Percentiles rank a stretch among this genome's conserved stretches.
Evolutionary conservation across 2,797 vertebrate genomes (phyloP).

Genomic region (Meda fulgida): DNA sequence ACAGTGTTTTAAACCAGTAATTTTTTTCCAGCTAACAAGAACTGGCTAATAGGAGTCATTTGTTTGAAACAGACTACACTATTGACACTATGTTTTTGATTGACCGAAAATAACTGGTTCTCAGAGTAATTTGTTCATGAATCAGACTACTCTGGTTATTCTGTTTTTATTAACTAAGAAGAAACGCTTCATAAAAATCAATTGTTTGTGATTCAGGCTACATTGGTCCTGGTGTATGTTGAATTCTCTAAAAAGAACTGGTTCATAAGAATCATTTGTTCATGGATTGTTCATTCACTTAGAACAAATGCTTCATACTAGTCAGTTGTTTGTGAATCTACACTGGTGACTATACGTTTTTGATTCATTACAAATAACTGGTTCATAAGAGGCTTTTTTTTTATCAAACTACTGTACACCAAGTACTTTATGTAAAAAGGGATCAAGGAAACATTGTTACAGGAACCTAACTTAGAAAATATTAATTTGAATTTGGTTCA

Average conservation of each 20-base stretch:
- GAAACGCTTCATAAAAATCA: not conserved
- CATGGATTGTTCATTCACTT: too few relatives aligned
- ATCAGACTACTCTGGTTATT: not conserved
- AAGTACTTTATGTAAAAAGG: not conserved
- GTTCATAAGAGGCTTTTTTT: not conserved
- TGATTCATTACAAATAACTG: not conserved
- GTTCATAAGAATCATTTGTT: not conserved
- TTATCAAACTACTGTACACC: not conserved
- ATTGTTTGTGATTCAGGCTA: not conserved
- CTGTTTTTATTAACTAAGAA: not conserved
- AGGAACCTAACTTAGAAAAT: not conserved
- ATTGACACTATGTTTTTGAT: not conserved
- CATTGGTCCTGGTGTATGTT: not conserved
- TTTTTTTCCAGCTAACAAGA: not conserved
- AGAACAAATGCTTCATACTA: not conserved
- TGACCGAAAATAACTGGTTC: not conserved
- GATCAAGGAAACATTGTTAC: not conserved
- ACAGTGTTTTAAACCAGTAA: not conserved
- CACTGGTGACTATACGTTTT: not conserved
- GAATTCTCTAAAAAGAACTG: too few relatives aligned
- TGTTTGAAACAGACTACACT: not conserved
- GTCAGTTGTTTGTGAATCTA: not conserved
- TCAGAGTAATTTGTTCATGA: not conserved
- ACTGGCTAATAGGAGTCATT: not conserved
- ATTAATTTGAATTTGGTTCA: not conserved